A percentile compares a stretch with the other conserved stretches of the same genome.
These are phyloP conservation scores for Prunella fulvescens DNA, from an alignment of 2,113 vertebrate species.

Conservation along the genomic window DNA sequence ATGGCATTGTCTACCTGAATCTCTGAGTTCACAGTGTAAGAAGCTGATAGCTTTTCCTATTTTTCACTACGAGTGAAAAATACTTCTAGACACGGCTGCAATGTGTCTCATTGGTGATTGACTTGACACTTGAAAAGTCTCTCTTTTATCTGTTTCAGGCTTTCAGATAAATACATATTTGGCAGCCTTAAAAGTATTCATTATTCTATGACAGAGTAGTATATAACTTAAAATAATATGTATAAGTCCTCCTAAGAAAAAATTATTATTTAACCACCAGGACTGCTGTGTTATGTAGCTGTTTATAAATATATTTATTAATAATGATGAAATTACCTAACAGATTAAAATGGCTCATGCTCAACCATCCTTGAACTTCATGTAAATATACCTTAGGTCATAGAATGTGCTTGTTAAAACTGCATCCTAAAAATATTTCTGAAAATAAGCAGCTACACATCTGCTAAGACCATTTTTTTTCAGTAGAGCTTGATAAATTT, in stretches of 20 bases:
- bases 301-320: background rate
- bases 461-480: slow-evolving; percentile 13
- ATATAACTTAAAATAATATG: background rate
- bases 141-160: background rate
- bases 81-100: background rate
- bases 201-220: background rate
- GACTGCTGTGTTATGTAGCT: background rate
- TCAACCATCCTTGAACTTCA: background rate
- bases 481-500: background rate
- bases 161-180: background rate
- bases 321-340: background rate
- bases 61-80: background rate
- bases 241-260: background rate
- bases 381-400: background rate
- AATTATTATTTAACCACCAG: background rate
- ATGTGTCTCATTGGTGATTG: background rate
- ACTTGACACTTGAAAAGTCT: background rate
- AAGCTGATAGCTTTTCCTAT: background rate
- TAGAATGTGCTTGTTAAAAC: background rate
- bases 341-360: background rate
- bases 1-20: background rate
- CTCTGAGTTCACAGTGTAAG: background rate
- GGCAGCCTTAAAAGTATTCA: background rate
- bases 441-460: slow-evolving; percentile 2
- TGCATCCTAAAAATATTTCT: background rate